These are phyloP conservation scores for Spodoptera litura DNA, from an alignment of 1,140 invertebrate genomes.

Conservation along the genomic window DNA sequence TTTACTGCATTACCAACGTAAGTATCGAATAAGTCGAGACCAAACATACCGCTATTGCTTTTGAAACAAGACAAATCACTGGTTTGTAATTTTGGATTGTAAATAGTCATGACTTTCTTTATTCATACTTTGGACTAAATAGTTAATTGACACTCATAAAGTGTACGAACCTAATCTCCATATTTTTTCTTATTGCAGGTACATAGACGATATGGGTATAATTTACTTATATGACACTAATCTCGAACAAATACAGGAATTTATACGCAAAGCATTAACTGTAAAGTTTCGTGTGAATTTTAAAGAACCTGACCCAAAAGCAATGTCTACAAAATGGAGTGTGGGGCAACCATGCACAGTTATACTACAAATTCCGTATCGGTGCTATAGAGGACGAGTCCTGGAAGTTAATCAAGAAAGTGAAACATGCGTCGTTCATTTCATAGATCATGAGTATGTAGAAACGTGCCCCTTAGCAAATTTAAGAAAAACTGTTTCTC, in stretches of 20 bases:
- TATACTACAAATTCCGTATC: constrained; percentile 87
- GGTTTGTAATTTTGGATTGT: too few relatives aligned
- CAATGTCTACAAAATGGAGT: constrained; percentile 83
- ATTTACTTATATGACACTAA: constrained; percentile 86
- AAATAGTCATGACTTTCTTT: too few relatives aligned
- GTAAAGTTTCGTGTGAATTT: constrained; percentile 74
- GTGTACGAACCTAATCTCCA: not conserved
- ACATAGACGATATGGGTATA: constrained; percentile 86
- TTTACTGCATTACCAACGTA: constrained; percentile 83
- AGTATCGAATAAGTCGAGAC: constrained; percentile 49
- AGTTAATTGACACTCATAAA: not conserved
- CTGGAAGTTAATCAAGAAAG: constrained; percentile 72
- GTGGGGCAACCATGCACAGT: constrained; percentile 88
- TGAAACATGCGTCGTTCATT: constrained; percentile 84
- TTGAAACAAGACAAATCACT: too few relatives aligned
- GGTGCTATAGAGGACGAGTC: constrained; percentile 88
- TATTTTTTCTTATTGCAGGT: constrained; percentile 73
- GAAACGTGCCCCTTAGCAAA: constrained; percentile 83
- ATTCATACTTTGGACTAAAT: too few relatives aligned
- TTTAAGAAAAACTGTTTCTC: constrained; percentile 87
- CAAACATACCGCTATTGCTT: not conserved
- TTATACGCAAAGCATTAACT: constrained; percentile 84
- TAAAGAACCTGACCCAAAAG: constrained; percentile 75
- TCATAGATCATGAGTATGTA: constrained; percentile 89
- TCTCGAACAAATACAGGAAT: constrained; percentile 77